A percentile compares a stretch with the other conserved stretches of the same genome.
phyloP scores from a whole-genome alignment of 2,797 vertebrate species.

The Takifugu ocellatus region DNA sequence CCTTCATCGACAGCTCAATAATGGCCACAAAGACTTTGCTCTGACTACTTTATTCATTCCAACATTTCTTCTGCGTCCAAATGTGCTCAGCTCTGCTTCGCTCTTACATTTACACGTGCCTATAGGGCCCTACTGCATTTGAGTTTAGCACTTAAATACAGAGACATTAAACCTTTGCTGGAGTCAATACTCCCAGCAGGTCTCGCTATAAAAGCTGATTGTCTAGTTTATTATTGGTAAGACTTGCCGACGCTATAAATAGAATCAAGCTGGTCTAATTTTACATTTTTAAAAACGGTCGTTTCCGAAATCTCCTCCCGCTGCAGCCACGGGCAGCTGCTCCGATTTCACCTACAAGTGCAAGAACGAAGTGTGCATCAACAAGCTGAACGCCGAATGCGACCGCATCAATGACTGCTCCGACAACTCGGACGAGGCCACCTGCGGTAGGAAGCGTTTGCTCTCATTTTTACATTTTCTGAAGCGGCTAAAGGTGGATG shows the following conservation, averaged over 20 bases:
- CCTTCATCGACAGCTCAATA: conserved; percentile 13
- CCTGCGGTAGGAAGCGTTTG: conserved; percentile 64
- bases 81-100: neutral
- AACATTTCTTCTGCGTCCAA: conserved; percentile 6
- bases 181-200: conserved; percentile 65
- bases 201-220: conserved; percentile 59
- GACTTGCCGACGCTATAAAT: conserved; percentile 36
- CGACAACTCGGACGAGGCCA: conserved; percentile 71
- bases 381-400: conserved; percentile 79
- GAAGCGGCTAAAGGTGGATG: conserved; percentile 29
- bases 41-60: conserved; percentile 12
- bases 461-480: conserved; percentile 7
- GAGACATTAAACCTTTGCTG: conserved; percentile 60
- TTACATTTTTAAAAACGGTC: conserved; percentile 25
- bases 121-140: conserved; percentile 15
- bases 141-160: conserved; percentile 53
- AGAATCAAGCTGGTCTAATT: conserved; percentile 35
- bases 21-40: conserved; percentile 8
- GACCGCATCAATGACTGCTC: conserved; percentile 71
- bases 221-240: conserved; percentile 49
- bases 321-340: conserved; percentile 63
- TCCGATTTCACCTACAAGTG: conserved; percentile 73
- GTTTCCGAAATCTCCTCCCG: neutral
- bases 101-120: conserved; percentile 8
- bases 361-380: conserved; percentile 63